Evolutionary conservation across 2,888 invertebrate species (phyloP).

Genomic region (Diadegma fenestrale): DNA sequence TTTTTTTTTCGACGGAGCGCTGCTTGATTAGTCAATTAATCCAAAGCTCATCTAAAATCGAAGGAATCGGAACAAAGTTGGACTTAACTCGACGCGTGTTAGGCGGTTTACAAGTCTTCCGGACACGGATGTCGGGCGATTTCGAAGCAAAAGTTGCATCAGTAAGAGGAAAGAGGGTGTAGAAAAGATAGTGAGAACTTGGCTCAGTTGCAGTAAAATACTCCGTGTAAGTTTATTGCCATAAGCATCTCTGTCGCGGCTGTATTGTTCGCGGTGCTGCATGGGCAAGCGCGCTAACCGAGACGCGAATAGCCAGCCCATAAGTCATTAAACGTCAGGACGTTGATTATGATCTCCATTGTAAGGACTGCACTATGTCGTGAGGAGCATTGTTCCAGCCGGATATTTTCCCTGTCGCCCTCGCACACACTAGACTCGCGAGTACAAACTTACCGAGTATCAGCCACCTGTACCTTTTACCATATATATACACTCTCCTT

Average conservation of each 20-base stretch:
- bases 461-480: slow-evolving; percentile 58
- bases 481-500: slow-evolving; percentile 21
- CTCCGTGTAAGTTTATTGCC: slow-evolving; percentile 70
- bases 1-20: no score
- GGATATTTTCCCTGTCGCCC: slow-evolving; percentile 43
- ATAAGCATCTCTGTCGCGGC: slow-evolving; percentile 78
- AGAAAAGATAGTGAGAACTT: slow-evolving; percentile 40
- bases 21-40: no score
- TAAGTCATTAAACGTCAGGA: slow-evolving; percentile 82
- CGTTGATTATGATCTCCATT: slow-evolving; percentile 83
- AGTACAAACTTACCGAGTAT: slow-evolving; percentile 27
- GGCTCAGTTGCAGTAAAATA: slow-evolving; percentile 16
- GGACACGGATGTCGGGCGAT: neutral
- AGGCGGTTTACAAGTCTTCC: neutral
- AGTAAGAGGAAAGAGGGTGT: slow-evolving; percentile 17
- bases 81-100: neutral
- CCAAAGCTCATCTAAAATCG: neutral
- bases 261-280: no score
- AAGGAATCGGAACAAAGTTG: neutral
- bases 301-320: slow-evolving; percentile 71
- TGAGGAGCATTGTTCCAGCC: slow-evolving; percentile 80
- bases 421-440: slow-evolving; percentile 31
- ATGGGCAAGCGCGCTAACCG: slow-evolving; percentile 69
- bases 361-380: slow-evolving; percentile 77
- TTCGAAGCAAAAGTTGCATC: neutral